These are phyloP conservation scores for Melanotus villosus DNA, from an alignment of 2,888 invertebrate species.

Conservation along the genomic window DNA sequence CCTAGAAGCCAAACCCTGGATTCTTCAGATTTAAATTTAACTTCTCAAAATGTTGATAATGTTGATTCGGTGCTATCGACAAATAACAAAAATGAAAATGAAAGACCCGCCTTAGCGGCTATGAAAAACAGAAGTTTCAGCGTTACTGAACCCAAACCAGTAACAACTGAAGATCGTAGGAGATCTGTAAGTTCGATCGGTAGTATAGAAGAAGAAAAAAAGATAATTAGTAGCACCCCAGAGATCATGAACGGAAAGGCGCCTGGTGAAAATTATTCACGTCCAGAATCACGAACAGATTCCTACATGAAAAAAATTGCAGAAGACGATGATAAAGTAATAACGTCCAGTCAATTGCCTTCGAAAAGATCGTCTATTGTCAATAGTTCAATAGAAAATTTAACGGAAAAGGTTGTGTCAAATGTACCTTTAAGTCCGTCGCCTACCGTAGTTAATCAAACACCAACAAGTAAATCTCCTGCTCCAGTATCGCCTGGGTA, in stretches of 20 bases:
- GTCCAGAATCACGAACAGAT: conserved; percentile 60
- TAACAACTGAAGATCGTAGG: conserved; percentile 70
- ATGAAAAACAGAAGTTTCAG: conserved; percentile 72
- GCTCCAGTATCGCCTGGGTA: not conserved
- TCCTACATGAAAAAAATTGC: conserved; percentile 60
- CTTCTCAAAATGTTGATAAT: conserved; percentile 63
- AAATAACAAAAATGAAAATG: conserved; percentile 57
- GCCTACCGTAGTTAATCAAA: not conserved
- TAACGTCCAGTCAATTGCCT: conserved; percentile 1
- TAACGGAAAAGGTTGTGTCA: not conserved
- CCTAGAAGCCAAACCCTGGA: conserved; percentile 62
- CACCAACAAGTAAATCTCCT: not conserved
- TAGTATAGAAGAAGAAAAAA: conserved; percentile 65
- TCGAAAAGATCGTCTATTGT: not conserved
- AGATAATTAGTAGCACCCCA: conserved; percentile 31
- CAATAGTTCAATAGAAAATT: conserved; percentile 25
- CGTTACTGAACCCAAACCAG: conserved; percentile 68
- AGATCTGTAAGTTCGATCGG: conserved; percentile 71
- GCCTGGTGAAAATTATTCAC: conserved; percentile 54
- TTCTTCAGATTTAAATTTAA: conserved; percentile 60
- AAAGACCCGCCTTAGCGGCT: conserved; percentile 63
- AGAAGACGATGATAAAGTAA: conserved; percentile 55
- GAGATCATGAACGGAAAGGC: conserved; percentile 26
- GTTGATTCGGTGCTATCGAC: conserved; percentile 63
- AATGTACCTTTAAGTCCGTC: not conserved